These are phyloP conservation scores for Lucifuga dentata DNA, from an alignment of 2,113 vertebrate species.

Conservation along the genomic window DNA sequence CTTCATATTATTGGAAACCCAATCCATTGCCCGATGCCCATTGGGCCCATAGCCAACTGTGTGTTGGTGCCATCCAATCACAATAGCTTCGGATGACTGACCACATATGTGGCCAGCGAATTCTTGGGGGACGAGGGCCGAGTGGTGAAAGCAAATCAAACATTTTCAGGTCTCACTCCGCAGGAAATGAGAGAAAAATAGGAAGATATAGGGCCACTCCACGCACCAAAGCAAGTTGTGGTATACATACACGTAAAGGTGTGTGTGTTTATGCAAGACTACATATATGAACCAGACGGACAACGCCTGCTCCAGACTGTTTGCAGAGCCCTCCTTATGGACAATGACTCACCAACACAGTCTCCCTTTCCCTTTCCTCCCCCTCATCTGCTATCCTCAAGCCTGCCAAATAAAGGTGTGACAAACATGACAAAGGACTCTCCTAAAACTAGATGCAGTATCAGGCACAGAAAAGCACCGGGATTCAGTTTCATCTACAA, in stretches of 20 bases:
- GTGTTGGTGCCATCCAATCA: constrained; percentile 57
- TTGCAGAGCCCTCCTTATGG: constrained; percentile 66
- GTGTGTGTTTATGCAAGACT: constrained; percentile 36
- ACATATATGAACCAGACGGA: constrained; percentile 49
- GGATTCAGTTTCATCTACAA: constrained; percentile 57
- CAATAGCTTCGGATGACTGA: constrained; percentile 38
- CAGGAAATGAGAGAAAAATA: not conserved
- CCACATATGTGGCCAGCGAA: constrained; percentile 35
- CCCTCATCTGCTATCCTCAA: constrained; percentile 46
- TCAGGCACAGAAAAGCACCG: constrained; percentile 43
- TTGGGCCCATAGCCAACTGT: constrained; percentile 47
- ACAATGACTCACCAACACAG: constrained; percentile 71
- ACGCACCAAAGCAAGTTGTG: constrained; percentile 1
- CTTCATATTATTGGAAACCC: constrained; percentile 65
- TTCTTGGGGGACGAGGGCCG: constrained; percentile 9
- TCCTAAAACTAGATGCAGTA: constrained; percentile 34
- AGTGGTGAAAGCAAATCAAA: constrained; percentile 19
- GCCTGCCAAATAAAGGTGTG: constrained; percentile 68
- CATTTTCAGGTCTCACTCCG: not conserved
- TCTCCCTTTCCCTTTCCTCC: constrained; percentile 43
- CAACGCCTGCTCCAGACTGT: constrained; percentile 61
- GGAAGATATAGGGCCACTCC: not conserved
- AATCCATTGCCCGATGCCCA: constrained; percentile 57
- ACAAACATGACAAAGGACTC: constrained; percentile 63
- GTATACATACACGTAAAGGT: constrained; percentile 1